Evolutionary conservation across 2,113 vertebrate species (phyloP).

Genomic region (Heptranchias perlo): DNA sequence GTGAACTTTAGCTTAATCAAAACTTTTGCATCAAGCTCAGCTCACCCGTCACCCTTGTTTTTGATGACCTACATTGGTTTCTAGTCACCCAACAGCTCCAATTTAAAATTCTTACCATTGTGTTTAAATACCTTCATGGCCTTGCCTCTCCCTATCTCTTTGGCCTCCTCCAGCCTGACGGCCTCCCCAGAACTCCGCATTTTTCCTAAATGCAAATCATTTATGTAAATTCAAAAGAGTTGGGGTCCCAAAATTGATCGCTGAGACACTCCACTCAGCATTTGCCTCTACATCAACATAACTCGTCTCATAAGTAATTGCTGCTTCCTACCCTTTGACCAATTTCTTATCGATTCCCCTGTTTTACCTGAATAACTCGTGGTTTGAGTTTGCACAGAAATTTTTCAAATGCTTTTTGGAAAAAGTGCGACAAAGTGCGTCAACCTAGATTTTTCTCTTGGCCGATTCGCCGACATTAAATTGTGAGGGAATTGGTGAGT

Average conservation of each 20-base stretch:
- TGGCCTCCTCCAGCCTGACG: neutral
- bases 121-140: neutral
- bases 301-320: neutral
- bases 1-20: neutral
- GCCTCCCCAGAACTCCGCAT: neutral
- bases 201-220: neutral
- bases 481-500: neutral
- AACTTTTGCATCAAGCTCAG: neutral
- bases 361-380: neutral
- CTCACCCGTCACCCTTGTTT: neutral
- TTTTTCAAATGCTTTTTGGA: neutral
- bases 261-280: neutral
- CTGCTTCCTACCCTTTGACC: neutral
- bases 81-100: neutral
- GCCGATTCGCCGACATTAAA: neutral
- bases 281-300: neutral
- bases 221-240: neutral
- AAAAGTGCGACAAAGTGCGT: neutral
- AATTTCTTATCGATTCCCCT: neutral
- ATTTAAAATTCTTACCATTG: neutral
- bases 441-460: neutral
- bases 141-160: neutral
- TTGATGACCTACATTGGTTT: neutral
- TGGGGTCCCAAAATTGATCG: neutral
- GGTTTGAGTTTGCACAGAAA: neutral